These are phyloP conservation scores for Brachypodius melanocephalos DNA, from an alignment of 2,113 vertebrate genomes.

Conservation along the genomic window DNA sequence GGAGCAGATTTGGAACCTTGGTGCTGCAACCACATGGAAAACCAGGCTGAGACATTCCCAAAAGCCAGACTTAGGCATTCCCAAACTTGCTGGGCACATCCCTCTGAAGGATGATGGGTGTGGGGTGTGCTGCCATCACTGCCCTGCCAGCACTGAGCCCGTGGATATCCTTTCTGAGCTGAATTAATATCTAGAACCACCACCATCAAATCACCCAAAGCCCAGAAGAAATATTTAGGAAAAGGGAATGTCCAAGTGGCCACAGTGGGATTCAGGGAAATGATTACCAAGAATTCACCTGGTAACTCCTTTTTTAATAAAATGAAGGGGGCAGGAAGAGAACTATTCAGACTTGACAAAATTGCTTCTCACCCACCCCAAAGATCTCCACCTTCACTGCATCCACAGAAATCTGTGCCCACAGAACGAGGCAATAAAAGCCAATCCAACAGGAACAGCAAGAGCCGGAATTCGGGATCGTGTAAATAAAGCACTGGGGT, in stretches of 20 bases:
- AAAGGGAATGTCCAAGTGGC: not conserved
- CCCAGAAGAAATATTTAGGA: not conserved
- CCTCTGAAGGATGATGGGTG: rapidly evolving
- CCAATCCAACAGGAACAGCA: not conserved
- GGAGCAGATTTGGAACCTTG: not conserved
- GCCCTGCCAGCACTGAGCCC: not conserved
- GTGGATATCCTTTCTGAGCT: rapidly evolving
- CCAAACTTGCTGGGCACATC: not conserved
- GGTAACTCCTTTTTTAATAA: not conserved
- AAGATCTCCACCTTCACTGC: not conserved
- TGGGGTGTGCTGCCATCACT: not conserved
- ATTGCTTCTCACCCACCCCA: not conserved
- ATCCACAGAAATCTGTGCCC: not conserved
- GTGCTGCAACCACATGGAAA: not conserved
- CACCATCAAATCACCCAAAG: not conserved
- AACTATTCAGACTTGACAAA: not conserved
- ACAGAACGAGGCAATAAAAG: not conserved
- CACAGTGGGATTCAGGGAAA: not conserved
- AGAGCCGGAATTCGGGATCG: not conserved
- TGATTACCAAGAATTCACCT: not conserved
- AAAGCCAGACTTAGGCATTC: not conserved
- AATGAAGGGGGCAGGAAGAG: not conserved
- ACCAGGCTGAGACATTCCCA: rapidly evolving
- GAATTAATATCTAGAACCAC: not conserved
- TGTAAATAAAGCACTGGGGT: not conserved